Base-by-base conservation (phyloP, 1,140 invertebrate species). In the Melanaphis sacchari region DNA sequence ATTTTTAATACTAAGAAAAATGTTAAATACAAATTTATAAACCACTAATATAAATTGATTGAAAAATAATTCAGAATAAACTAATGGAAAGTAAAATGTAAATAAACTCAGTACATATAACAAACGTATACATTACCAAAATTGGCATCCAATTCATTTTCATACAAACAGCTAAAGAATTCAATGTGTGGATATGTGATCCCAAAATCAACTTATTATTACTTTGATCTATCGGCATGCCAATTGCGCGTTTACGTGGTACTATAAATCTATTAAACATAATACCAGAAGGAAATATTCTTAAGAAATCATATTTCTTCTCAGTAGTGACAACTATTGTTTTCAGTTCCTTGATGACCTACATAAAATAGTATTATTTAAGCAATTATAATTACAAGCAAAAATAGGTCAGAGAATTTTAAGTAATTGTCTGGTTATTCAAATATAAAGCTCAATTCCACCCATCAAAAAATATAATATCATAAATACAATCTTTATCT, bases 121-220 rank as follows among this genome's bases (percentile, higher is more conserved):
- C n/a, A 76, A 76, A 76, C 4, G 1, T 66, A n/a, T 93, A 95
- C 2, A 96, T 96, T 95, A 98, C 98, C 94, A 99, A 95, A 94
- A 99, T 98, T 6, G 97, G 95, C 96, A 99, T 97, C 98, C 98
- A 99, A 94, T 98, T 98, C 97, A 98, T 97, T 94, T 98, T 96
- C 11, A 99, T 96, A 95, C 98, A 98, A 93, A 97, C 97, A 24
- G 97, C 96, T 59, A 99, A 95, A 87, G 97, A 97, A 94, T 97
- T 97, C 49, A 99, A 94, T 22, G 95, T 95, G 31, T 95, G 94
- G 59, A 97, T 94, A 95, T 98, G 97, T 92, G 96, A 95, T 87
- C 97, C 96, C 18, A 98, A 94, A 54, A 98, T 94, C 49, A 97
- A 95, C 76, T 96, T 95, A 94, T 96, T 96, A 5, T 95, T 94